Base-by-base conservation (phyloP, 2,113 vertebrate species). In the Arizona elegans region DNA sequence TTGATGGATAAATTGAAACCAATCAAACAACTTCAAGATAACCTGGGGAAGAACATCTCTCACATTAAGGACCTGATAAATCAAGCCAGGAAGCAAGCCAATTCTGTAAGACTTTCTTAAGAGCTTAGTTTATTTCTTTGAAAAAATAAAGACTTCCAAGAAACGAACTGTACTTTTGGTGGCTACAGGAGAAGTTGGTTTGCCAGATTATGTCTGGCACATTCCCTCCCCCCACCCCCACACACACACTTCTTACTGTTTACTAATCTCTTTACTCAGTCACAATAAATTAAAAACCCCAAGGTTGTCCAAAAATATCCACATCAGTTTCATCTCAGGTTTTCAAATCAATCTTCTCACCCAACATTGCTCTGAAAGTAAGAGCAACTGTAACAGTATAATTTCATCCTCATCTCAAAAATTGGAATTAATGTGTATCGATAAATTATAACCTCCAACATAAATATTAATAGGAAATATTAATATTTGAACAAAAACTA, bases 1-100 rank as follows among this genome's bases (percentile, higher is more conserved):
- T 97, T 99, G 86, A 90, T 99, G 96, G 98, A 99, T 96, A 99
- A 99, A 96, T 97, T 99, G 92, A 98, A 99, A 96, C 99, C 99
- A 55, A 99, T 99, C 96, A 99, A 98, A 96, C 98, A 98, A 96
- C 98, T 99, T 92, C 98, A 99, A 96, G 99, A 99, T 96, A 99
- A 99, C 93, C 95, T 99, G 94, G 98, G 98, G 94, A 99, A 98
- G 95, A 99, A 99, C 96, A 99, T 99, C 96, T 99, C 99, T 4
- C 99, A 99, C 97, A 99, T 99, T 94, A 99, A 99, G 95, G 99
- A 99, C 92, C 97, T 99, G 92, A 99, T 99, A 96, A 99, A 98
- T 95, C 99, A 99, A 97, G 99, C 99, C 91, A 98, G 99, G 95
- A 99, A 99, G 94, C 99, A 99, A 97, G 99, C 99, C 85, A 99